Evolutionary conservation across 1,140 invertebrate species (phyloP).

Genomic region (Megathymus violae): DNA sequence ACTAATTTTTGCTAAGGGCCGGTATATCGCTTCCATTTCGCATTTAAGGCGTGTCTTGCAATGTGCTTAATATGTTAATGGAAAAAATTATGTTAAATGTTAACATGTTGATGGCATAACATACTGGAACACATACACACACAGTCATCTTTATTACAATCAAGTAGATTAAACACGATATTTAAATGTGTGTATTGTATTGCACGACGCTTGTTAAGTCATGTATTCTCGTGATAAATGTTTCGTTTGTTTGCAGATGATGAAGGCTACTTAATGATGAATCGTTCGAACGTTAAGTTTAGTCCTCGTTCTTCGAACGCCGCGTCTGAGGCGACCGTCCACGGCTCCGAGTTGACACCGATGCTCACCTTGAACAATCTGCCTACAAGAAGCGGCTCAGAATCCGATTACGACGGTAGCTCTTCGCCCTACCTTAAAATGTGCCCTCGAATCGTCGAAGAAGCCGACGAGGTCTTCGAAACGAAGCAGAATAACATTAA

Average conservation of each 20-base stretch:
- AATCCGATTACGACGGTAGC: constrained; percentile 72
- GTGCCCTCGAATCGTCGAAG: constrained; percentile 63
- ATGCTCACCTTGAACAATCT: constrained; percentile 83
- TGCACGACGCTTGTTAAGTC: not conserved
- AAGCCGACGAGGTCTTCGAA: constrained; percentile 79
- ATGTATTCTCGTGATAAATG: constrained; percentile 14
- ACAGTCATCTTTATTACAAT: no score
- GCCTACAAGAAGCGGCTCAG: constrained; percentile 66
- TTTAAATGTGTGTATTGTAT: constrained; percentile 5
- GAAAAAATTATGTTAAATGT: no score
- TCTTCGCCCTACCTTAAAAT: constrained; percentile 62
- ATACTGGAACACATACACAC: no score
- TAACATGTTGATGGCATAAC: no score
- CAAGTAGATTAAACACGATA: no score
- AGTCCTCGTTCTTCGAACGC: constrained; percentile 63
- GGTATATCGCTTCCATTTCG: no score
- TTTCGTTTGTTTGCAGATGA: constrained; percentile 63
- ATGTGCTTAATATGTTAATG: no score
- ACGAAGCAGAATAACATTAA: constrained; percentile 85
- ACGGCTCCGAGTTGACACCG: constrained; percentile 83
- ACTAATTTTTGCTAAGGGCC: no score
- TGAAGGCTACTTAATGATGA: constrained; percentile 81
- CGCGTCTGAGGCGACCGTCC: constrained; percentile 65
- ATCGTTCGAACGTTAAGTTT: constrained; percentile 65
- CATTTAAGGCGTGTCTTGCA: no score